These are phyloP conservation scores for Chloroceryle inda DNA, from an alignment of 2,797 vertebrate species.

Conservation along the genomic window DNA sequence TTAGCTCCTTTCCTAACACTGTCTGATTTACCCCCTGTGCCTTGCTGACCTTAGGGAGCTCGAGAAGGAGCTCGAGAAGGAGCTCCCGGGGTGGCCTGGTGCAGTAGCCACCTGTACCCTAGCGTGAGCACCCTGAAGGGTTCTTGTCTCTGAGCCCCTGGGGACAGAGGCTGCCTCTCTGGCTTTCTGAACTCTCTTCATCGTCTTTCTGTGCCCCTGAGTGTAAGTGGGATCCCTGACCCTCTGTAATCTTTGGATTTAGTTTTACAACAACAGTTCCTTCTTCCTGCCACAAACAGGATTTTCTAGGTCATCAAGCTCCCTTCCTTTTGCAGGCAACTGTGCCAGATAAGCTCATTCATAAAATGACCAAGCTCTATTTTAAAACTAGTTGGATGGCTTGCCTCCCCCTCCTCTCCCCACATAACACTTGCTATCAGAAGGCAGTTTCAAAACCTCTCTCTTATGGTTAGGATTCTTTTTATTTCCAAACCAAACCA, in stretches of 20 bases:
- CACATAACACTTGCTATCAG: background rate
- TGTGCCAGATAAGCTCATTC: conserved; percentile 35
- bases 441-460: background rate
- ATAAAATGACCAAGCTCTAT: conserved; percentile 44
- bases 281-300: background rate
- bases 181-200: background rate
- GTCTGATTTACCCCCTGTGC: background rate
- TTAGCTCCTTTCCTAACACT: rapidly evolving
- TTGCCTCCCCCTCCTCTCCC: background rate
- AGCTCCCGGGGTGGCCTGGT: background rate
- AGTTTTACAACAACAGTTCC: background rate
- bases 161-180: background rate
- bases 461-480: background rate
- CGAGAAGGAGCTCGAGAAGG: rapidly evolving
- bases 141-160: background rate
- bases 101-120: background rate
- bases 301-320: background rate
- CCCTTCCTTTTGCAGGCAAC: background rate
- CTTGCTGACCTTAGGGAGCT: background rate
- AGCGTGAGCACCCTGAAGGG: background rate
- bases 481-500: background rate
- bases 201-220: background rate
- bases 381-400: background rate
- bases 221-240: background rate
- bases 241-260: background rate